Evolutionary conservation across 2,113 vertebrate species (phyloP).

Genomic region (Paramisgurnus dabryanus): DNA sequence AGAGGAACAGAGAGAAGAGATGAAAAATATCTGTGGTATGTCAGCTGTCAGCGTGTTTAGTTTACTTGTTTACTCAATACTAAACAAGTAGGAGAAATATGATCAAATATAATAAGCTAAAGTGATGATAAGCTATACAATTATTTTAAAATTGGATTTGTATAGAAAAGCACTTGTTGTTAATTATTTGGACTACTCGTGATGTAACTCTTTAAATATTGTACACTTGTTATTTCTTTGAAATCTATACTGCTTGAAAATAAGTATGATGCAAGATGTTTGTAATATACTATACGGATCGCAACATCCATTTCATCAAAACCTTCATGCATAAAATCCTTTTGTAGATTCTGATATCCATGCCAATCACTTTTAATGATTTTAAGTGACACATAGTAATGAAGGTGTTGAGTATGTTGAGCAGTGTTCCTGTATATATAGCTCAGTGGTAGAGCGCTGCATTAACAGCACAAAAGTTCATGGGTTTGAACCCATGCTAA

Average conservation of each 20-base stretch:
- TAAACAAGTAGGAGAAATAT: background rate
- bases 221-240: background rate
- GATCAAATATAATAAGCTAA: background rate
- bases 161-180: too few relatives aligned
- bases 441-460: too few relatives aligned
- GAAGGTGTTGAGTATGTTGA: too few relatives aligned
- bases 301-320: background rate
- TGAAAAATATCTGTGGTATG: background rate
- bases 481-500: too few relatives aligned
- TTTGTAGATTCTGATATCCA: slow-evolving; percentile 22
- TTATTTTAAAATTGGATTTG: too few relatives aligned
- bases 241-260: background rate
- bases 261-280: background rate
- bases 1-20: background rate
- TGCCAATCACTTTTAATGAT: background rate
- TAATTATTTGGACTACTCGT: too few relatives aligned
- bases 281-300: too few relatives aligned
- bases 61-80: slow-evolving; percentile 2
- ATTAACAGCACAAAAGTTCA: too few relatives aligned
- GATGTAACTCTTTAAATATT: background rate
- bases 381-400: too few relatives aligned
- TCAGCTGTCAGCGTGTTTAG: slow-evolving; percentile 9
- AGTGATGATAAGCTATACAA: too few relatives aligned
- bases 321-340: slow-evolving; percentile 18
- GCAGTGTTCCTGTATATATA: too few relatives aligned